These are phyloP conservation scores for Campoplex capitator DNA, from an alignment of 2,888 invertebrate species.

Conservation along the genomic window DNA sequence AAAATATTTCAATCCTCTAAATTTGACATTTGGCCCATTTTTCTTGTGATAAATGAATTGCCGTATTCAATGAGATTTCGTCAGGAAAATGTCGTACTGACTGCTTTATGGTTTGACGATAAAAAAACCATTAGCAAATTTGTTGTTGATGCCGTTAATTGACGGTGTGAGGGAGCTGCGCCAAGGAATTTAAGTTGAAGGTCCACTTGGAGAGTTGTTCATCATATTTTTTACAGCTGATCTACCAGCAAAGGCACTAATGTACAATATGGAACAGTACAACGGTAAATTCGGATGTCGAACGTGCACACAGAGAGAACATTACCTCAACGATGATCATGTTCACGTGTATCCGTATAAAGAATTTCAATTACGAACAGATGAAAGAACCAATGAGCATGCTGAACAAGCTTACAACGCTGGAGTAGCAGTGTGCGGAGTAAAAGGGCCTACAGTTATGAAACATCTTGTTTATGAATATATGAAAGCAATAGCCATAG, in stretches of 20 bases:
- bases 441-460: conserved; percentile 10
- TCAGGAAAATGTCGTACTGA: no score
- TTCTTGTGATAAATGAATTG: no score
- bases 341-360: conserved; percentile 15
- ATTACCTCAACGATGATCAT: neutral
- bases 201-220: neutral
- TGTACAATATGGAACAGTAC: conserved; percentile 23
- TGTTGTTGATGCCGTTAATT: neutral
- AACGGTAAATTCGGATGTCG: neutral
- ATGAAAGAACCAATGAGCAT: neutral
- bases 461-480: neutral
- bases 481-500: neutral
- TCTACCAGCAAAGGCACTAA: conserved; percentile 8
- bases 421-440: neutral
- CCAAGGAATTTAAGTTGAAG: neutral
- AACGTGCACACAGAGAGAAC: neutral
- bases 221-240: conserved; percentile 3
- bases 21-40: no score
- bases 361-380: neutral
- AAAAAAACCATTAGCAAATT: no score
- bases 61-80: no score
- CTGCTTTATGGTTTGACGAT: no score
- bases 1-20: no score
- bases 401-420: neutral
- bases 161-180: neutral